A percentile compares a stretch with the other conserved stretches of the same genome.
Evolutionary conservation across 2,888 invertebrate species (phyloP).

Genomic region (Marronus borbonicus): DNA sequence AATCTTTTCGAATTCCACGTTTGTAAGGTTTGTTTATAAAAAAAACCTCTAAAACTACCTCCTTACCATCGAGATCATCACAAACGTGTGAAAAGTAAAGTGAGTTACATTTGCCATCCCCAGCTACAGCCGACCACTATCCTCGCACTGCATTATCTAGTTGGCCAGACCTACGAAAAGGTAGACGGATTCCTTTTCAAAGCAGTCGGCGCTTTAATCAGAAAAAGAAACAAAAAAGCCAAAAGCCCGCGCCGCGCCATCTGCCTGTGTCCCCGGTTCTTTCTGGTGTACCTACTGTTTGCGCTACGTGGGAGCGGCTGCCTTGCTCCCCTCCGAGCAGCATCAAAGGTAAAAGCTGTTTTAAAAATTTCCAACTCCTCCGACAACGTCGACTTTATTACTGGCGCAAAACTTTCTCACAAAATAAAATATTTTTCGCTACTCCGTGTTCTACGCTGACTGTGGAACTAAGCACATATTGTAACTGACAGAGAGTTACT

Average conservation of each 20-base stretch:
- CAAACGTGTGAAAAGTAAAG: too few species aligned
- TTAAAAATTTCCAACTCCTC: constrained; percentile 22
- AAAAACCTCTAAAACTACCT: too few species aligned
- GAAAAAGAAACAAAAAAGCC: neutral
- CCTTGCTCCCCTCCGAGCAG: neutral
- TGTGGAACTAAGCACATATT: constrained; percentile 3
- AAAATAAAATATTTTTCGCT: constrained; percentile 14
- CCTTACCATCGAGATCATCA: too few species aligned
- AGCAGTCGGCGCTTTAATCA: neutral
- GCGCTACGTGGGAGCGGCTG: constrained; percentile 5
- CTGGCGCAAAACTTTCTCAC: constrained; percentile 12
- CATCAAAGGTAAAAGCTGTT: constrained; percentile 30
- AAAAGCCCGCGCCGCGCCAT: neutral
- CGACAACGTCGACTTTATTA: constrained; percentile 14
- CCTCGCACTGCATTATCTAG: too few species aligned
- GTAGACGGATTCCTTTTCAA: neutral
- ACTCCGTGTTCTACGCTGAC: neutral
- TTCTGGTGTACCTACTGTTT: neutral
- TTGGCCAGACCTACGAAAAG: neutral
- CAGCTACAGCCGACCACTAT: too few species aligned
- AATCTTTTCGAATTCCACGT: too few species aligned
- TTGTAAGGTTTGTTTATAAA: too few species aligned
- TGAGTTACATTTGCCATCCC: too few species aligned
- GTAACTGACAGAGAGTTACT: neutral
- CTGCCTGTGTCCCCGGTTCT: neutral